These are phyloP conservation scores for Phalacrocorax aristotelis DNA, from an alignment of 2,113 vertebrate species.

Conservation along the genomic window DNA sequence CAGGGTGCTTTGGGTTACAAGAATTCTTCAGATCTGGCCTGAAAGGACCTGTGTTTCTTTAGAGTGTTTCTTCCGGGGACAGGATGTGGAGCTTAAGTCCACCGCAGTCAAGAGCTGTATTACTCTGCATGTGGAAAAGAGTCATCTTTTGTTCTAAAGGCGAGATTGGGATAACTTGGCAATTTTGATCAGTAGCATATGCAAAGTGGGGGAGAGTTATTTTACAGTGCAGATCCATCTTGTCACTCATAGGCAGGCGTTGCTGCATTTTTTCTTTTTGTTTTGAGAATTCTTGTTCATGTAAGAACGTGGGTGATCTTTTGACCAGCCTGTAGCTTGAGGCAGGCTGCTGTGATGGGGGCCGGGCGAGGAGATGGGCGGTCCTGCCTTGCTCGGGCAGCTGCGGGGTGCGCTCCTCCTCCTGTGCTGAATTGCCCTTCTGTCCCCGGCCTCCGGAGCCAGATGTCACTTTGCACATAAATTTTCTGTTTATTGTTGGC, in stretches of 20 bases:
- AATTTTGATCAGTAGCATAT: constrained; percentile 35
- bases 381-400: background rate
- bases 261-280: background rate
- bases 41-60: background rate
- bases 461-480: constrained; percentile 38
- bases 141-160: constrained; percentile 50
- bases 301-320: background rate
- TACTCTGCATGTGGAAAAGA: background rate
- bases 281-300: background rate
- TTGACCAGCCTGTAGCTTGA: background rate
- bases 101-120: background rate
- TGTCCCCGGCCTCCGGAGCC: background rate
- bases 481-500: constrained; percentile 6
- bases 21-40: background rate
- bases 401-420: background rate
- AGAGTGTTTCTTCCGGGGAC: background rate
- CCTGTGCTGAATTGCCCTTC: background rate
- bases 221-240: background rate
- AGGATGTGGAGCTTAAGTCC: background rate
- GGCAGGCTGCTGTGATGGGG: accelerated
- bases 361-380: accelerated
- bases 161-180: constrained; percentile 8
- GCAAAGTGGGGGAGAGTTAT: background rate
- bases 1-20: background rate
- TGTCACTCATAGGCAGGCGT: background rate